Conservation (phyloP, 2,888 invertebrate genomes). For the Tenodera sinensis region DNA sequence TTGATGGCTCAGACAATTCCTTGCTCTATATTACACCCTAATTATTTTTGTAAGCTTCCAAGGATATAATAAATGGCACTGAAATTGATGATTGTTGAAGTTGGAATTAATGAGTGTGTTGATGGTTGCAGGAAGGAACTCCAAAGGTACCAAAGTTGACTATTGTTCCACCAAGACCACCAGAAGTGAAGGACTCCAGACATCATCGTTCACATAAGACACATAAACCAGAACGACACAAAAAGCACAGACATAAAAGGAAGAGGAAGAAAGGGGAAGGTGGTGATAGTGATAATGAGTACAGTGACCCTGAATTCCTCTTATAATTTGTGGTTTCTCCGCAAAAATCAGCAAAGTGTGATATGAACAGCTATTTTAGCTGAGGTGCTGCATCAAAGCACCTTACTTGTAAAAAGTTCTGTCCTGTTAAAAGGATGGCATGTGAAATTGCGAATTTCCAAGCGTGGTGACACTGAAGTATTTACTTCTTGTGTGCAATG, state of each 20-base stretch:
- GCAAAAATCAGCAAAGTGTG: neutral
- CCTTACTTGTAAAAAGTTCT: neutral
- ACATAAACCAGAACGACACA: constrained; percentile 44
- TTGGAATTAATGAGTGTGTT: neutral
- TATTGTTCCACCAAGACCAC: constrained; percentile 41
- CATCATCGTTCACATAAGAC: constrained; percentile 40
- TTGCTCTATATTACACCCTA: too few species aligned
- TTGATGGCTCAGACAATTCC: neutral
- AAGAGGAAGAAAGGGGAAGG: constrained; percentile 56
- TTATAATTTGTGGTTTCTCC: constrained; percentile 20
- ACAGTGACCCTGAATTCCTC: constrained; percentile 55
- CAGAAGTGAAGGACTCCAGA: constrained; percentile 36
- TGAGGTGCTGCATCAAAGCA: neutral
- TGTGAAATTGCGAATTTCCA: neutral
- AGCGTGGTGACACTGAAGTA: neutral
- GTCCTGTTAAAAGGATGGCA: constrained; percentile 5
- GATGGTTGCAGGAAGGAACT: constrained; percentile 41
- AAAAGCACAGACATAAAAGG: constrained; percentile 51
- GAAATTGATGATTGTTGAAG: too few species aligned
- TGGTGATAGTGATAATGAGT: constrained; percentile 63
- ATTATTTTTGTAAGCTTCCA: too few species aligned
- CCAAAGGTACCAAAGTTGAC: constrained; percentile 52
- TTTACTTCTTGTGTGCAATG: constrained; percentile 30
- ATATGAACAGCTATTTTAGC: constrained; percentile 6
- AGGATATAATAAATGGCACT: too few species aligned